Evolutionary conservation across 2,888 invertebrate species (phyloP).

Genomic region (Drosophila dives): DNA sequence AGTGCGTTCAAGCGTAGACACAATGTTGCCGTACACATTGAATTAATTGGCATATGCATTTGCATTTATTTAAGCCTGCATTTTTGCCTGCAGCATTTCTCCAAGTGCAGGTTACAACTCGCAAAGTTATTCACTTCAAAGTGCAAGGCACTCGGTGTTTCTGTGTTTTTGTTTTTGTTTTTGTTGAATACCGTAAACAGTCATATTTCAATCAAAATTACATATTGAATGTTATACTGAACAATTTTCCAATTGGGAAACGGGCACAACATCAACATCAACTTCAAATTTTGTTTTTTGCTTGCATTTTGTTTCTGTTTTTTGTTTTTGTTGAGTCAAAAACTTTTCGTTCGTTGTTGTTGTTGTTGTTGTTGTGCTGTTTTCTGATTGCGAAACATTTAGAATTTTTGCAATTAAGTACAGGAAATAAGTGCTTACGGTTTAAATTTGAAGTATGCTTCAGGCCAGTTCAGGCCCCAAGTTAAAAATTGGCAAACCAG

Average conservation of each 20-base stretch:
- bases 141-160: slow-evolving; percentile 40
- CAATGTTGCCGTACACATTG: background rate
- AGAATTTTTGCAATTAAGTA: slow-evolving; percentile 75
- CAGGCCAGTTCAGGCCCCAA: background rate
- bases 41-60: background rate
- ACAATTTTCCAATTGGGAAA: slow-evolving; percentile 39
- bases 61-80: background rate
- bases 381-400: slow-evolving; percentile 52
- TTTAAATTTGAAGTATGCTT: slow-evolving; percentile 29
- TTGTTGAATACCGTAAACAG: slow-evolving; percentile 58
- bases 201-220: slow-evolving; percentile 82
- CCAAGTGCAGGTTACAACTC: background rate
- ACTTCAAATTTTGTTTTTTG: slow-evolving; percentile 37
- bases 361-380: slow-evolving; percentile 32
- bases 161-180: slow-evolving; percentile 40
- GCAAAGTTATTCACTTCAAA: slow-evolving; percentile 2
- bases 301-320: slow-evolving; percentile 3
- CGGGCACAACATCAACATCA: slow-evolving; percentile 34
- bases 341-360: slow-evolving; percentile 16
- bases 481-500: background rate
- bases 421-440: slow-evolving; percentile 73
- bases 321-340: background rate
- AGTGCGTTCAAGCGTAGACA: fast-evolving
- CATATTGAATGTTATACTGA: slow-evolving; percentile 59
- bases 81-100: background rate